Base-by-base conservation (phyloP, 2,797 vertebrate species). In the Saxicola maurus region DNA sequence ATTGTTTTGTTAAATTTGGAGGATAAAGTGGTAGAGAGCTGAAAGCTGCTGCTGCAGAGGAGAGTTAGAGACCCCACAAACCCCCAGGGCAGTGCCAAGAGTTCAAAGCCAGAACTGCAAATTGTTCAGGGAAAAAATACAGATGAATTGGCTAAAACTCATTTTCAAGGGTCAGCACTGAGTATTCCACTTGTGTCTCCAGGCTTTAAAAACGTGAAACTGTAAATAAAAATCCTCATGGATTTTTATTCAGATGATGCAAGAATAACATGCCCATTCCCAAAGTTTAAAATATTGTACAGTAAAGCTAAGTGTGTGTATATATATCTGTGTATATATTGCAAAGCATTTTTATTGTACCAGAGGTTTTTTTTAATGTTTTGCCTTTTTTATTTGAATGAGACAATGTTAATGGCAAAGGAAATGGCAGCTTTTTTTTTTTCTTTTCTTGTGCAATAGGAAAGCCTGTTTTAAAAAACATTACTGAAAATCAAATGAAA, bases 51-150 rank as follows among this genome's bases (percentile, higher is more conserved):
- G 4, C 1, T 18, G 37, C 2, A 7, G 31, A 27, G n/a, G 24
- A 31, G 51, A 1, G 15, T 30, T 25, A 24, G 45, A 27, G 23
- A 40, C 38, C 21, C 37, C 19, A 13, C 8, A 12, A 28, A 3
- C 8, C 28, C 48, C 7, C 6, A 11, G 51, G 27, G 43, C 69
- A 76, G 40, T 59, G 43, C 30, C 37, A 15, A 3, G 3, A 8
- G 4, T 12, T n/a, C 31, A 6, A 11, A 8, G 35, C 0, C 13
- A 6, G 2, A 37, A 5, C 49, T n/a, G 9, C 1, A 9, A n/a
- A 3, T 6, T 2, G 24, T 66, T 38, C 17, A 14, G 81, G 74
- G 27, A 43, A 33, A 60, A 49, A 19, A 27, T 2, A 4, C 1
- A 24, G 4, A 19, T 46, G 43, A 52, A 3, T 6, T n/a, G 23